A percentile compares a stretch with the other conserved stretches of the same genome.
These are phyloP conservation scores for Melanotaenia maccullochi DNA, from an alignment of 2,797 vertebrate genomes.

Conservation along the genomic window DNA sequence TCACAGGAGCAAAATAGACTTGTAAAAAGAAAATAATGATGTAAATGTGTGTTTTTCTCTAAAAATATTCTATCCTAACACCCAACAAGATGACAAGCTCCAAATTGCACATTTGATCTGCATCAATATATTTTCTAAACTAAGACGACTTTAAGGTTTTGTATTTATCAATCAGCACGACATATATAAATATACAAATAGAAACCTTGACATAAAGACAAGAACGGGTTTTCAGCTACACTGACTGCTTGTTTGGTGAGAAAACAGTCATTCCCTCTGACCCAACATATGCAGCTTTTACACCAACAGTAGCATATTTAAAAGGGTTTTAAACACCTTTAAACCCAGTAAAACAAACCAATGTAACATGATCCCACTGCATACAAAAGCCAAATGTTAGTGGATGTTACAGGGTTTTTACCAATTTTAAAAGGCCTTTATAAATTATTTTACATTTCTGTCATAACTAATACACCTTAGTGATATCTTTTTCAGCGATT, in stretches of 20 bases:
- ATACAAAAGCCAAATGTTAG: too few relatives aligned
- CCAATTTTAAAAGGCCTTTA: background rate
- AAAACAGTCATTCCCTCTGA: too few relatives aligned
- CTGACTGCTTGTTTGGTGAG: background rate
- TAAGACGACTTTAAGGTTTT: background rate
- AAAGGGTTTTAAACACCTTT: too few relatives aligned
- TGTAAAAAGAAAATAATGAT: conserved; percentile 37
- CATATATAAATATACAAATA: background rate
- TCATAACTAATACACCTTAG: background rate
- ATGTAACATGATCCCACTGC: too few relatives aligned
- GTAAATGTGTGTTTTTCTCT: conserved; percentile 15
- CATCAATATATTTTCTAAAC: background rate
- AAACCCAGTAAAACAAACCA: background rate
- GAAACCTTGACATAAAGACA: background rate
- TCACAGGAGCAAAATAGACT: conserved; percentile 53
- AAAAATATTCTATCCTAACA: background rate
- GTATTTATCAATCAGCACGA: background rate
- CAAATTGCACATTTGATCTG: background rate
- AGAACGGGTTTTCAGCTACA: background rate
- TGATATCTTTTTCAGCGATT: background rate
- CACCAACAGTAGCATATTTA: background rate
- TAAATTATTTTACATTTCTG: background rate
- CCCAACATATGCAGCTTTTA: background rate
- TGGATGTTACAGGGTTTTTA: background rate
- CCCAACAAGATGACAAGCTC: background rate